Conservation (phyloP, 2,113 vertebrate species). For the Pongo abelii region DNA sequence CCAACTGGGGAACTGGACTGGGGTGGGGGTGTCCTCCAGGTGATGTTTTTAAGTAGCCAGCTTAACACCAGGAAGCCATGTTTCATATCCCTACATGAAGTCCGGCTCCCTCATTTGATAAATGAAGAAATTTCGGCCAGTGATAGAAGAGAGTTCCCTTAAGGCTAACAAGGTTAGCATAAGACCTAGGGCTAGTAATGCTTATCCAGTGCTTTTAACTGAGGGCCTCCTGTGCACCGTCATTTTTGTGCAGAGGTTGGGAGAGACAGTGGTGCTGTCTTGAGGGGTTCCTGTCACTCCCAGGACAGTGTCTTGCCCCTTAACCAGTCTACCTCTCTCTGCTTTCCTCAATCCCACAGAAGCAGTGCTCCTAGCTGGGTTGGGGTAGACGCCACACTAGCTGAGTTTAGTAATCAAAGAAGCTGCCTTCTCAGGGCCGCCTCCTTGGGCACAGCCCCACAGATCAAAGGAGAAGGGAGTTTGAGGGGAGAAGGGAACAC, state of each 20-base stretch:
- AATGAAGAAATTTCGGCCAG: neutral
- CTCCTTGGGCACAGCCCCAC: neutral
- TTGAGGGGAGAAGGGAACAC: neutral
- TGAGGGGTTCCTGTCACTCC: neutral
- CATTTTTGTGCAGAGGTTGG: accelerated
- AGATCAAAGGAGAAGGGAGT: too few relatives aligned
- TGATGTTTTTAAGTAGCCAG: neutral
- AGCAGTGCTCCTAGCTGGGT: neutral
- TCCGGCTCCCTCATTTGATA: neutral
- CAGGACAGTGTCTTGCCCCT: neutral
- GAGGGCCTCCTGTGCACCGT: accelerated
- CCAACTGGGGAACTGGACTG: neutral
- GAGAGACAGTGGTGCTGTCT: neutral
- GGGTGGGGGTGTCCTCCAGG: neutral
- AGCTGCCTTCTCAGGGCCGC: neutral
- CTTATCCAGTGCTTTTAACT: accelerated
- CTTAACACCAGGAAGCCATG: neutral
- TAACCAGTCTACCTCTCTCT: neutral
- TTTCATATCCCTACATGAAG: neutral
- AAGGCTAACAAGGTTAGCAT: neutral
- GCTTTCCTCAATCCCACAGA: neutral
- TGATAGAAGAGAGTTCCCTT: too few relatives aligned
- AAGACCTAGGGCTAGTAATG: neutral
- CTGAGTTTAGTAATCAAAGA: neutral
- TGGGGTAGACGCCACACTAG: neutral